These are phyloP conservation scores for Mylabris sibirica DNA, from an alignment of 2,888 invertebrate genomes.

Conservation along the genomic window DNA sequence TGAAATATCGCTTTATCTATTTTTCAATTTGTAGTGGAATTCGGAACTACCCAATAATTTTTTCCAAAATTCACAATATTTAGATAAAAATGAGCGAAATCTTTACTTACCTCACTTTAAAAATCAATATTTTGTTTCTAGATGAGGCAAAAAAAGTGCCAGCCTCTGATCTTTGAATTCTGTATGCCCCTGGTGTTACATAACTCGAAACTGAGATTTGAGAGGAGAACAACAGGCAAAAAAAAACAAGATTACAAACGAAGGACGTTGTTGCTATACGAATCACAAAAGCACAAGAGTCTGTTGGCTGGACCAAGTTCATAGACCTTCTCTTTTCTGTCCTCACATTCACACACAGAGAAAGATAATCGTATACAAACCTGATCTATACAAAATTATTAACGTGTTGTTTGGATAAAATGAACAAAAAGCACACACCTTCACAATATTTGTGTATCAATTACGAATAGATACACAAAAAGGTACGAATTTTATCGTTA, in stretches of 20 bases:
- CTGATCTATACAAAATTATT: slow-evolving; percentile 40
- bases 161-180: background rate
- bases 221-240: background rate
- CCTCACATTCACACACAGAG: background rate
- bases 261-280: slow-evolving; percentile 34
- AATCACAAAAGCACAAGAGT: slow-evolving; percentile 29
- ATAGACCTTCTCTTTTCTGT: slow-evolving; percentile 30
- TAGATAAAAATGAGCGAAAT: too few species aligned
- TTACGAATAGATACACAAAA: slow-evolving; percentile 7
- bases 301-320: slow-evolving; percentile 38
- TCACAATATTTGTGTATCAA: slow-evolving; percentile 2
- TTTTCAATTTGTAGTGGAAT: too few species aligned
- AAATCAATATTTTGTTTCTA: too few species aligned
- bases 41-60: too few species aligned
- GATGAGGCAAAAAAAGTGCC: background rate
- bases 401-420: slow-evolving; percentile 14
- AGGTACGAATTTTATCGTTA: slow-evolving; percentile 33
- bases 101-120: too few species aligned
- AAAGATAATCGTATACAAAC: slow-evolving; percentile 34
- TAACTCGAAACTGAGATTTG: slow-evolving; percentile 21
- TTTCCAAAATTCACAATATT: too few species aligned
- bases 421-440: background rate
- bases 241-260: slow-evolving; percentile 2
- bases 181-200: background rate
- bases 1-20: too few species aligned